Conservation (phyloP, 2,113 vertebrate species). For the Etia nguti region DNA sequence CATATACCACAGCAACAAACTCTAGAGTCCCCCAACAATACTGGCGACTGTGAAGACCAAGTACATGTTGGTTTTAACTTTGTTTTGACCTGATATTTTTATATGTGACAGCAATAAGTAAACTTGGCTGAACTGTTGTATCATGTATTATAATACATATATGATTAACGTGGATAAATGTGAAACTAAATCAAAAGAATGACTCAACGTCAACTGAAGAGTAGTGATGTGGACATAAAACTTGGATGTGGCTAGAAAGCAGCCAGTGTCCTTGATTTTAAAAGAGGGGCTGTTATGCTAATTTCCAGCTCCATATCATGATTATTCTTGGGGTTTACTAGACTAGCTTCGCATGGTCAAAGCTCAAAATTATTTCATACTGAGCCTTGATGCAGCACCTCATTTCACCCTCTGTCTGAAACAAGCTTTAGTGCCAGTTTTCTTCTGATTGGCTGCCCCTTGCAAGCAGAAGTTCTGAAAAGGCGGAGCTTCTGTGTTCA, state of each 20-base stretch:
- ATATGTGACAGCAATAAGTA: neutral
- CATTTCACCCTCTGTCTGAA: neutral
- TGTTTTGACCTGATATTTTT: neutral
- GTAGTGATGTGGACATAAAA: neutral
- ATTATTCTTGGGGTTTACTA: neutral
- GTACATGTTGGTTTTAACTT: neutral
- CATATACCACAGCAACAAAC: neutral
- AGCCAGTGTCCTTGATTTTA: neutral
- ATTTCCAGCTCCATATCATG: neutral
- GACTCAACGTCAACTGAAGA: too few species aligned
- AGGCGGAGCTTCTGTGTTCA: neutral
- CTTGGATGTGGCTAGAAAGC: fast-evolving
- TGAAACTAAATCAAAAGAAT: too few species aligned
- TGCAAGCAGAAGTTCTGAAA: neutral
- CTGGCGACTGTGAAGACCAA: neutral
- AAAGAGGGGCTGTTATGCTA: neutral
- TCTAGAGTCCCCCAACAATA: neutral
- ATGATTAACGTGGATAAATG: too few species aligned
- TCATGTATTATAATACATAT: too few species aligned
- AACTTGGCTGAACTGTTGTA: neutral
- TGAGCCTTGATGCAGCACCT: neutral
- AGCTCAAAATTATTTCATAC: neutral
- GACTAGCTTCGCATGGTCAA: neutral
- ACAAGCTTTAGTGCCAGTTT: neutral
- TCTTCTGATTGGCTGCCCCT: neutral